Evolutionary conservation across 2,888 invertebrate species (phyloP), one percentile per base, ranked within the genome.

Genomic region (Chirona hameri): DNA sequence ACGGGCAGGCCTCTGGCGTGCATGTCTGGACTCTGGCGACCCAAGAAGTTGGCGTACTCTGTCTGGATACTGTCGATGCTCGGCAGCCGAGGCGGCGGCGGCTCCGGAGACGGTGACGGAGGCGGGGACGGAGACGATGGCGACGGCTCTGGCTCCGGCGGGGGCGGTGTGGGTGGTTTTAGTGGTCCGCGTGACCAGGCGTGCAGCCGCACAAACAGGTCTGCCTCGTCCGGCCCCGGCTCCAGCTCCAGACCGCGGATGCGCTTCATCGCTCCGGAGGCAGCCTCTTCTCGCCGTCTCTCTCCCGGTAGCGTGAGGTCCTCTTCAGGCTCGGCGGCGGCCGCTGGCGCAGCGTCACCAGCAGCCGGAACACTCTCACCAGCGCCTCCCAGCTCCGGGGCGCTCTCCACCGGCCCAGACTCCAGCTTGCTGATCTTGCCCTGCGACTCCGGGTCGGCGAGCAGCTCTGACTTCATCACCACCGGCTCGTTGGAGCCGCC

Each of bases 401-500:
- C 76, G 72, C 21, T 60, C 65, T 60, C 52, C 52, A 31, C 39
- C 39, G 81, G 82, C 12, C 79, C 83, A 3, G 84, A 65, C 39
- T 69, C 81, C 0, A 76, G 82, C 83, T 84, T 84, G n/a, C 65
- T 82, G 15, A 83, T 79, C 83, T 83, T 83, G 39, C 84, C 52
- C 79, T 83, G 72, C 48, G 84, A 46, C 39, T 76, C 76, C 0
- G 39, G 5, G 46, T 39, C 76, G n/a, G 24, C 46, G 21, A 76
- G 39, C 39, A 18, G 39, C 21, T 72, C 72, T 10, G 31, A 9
- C 21, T 18, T 14, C 0, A 72, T 31, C 31, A 72, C 72, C 9
- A 12, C 76, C 10, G 76, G 46, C 4, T 46, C 27, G 4, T 24
- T 4, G 7, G 76, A 76, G 46, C 21, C 76, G 10, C 39, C 46